Conservation (phyloP, 2,797 vertebrate genomes). For the Xyrichtys novacula region DNA sequence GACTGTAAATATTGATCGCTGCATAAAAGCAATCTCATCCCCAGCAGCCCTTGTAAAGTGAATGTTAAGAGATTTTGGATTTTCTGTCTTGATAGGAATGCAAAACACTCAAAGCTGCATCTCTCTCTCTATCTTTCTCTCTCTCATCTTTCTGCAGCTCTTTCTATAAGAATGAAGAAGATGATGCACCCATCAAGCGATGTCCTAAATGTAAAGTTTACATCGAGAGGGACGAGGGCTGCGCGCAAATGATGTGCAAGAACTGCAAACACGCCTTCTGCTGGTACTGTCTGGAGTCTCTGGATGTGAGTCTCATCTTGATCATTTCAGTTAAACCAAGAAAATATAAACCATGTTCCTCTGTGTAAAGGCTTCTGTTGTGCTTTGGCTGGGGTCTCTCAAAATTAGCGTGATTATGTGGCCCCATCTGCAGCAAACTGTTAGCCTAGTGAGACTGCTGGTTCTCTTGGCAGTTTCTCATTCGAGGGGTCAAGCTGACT, state of each 20-base stretch:
- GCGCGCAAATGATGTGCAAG: conserved; percentile 99
- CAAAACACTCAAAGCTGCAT: neutral
- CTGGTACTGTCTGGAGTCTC: conserved; percentile 99
- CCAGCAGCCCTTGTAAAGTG: neutral
- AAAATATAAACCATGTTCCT: too few species aligned
- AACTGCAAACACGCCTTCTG: conserved; percentile 99
- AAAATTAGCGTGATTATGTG: too few species aligned
- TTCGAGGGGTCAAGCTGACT: too few species aligned
- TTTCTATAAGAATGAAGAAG: conserved; percentile 86
- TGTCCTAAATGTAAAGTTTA: conserved; percentile 99
- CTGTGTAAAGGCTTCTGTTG: too few species aligned
- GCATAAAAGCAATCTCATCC: conserved; percentile 21
- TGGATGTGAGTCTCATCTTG: conserved; percentile 91
- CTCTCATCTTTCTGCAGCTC: conserved; percentile 76
- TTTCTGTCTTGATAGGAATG: neutral
- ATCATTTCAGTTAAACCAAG: too few species aligned
- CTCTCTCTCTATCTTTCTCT: too few species aligned
- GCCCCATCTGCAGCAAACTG: too few species aligned
- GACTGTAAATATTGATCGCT: conserved; percentile 45
- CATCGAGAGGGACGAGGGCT: conserved; percentile 98
- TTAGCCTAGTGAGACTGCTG: too few species aligned
- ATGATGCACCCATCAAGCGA: conserved; percentile 96
- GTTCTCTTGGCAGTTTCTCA: too few species aligned
- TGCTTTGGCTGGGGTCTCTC: too few species aligned
- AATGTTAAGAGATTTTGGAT: conserved; percentile 22